Base-by-base conservation (phyloP, 1,140 invertebrate genomes). In the Drosophila equinoxialis region DNA sequence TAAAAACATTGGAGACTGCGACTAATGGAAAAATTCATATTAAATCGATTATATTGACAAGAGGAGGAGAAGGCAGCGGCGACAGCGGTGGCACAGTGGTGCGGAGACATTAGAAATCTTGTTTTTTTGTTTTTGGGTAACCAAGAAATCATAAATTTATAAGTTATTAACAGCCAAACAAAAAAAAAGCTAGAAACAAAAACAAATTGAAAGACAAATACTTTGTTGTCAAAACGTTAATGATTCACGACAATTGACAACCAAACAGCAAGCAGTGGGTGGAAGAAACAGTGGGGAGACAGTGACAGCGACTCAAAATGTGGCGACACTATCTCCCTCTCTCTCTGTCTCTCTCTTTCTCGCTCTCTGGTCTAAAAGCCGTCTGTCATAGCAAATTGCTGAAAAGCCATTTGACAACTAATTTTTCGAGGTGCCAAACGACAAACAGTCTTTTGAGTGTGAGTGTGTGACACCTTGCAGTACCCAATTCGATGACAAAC, bases 11-110 rank as follows among this genome's bases (percentile, higher is more conserved):
- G 76, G 67, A 71, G 76, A 77, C 80, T 77, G 72, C 77, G 81
- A 90, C 86, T 90, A 90, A 90, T 90, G 86, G 86, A 90, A 90
- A 90, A 90, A 80, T 80, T 73, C 81, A 86, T 90, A 90, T 90
- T 90, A 90, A 90, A 90, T 90, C 79, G 86, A 90, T 86, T 79
- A 75, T 82, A 85, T 90, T 90, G 86, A 85, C 85, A 90, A 79
- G 70, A 30, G 35, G 5, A 37, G 10, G 35, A 37, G 8, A 10
- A 37, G 35, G 10, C 7, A 37, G 37, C 11, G 51, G 72, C 54
- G 11, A 6, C 30, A 30, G 10, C 11, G 57, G 23, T 37, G 30
- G 26, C 30, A 71, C 65, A 77, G 63, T 66, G 64, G 58, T 41
- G 41, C 65, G 51, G 57, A 58, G 20, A 35, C 14, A 48, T 48